Base-by-base conservation (phyloP, 1,140 invertebrate species). In the Leptopilina boulardi region DNA sequence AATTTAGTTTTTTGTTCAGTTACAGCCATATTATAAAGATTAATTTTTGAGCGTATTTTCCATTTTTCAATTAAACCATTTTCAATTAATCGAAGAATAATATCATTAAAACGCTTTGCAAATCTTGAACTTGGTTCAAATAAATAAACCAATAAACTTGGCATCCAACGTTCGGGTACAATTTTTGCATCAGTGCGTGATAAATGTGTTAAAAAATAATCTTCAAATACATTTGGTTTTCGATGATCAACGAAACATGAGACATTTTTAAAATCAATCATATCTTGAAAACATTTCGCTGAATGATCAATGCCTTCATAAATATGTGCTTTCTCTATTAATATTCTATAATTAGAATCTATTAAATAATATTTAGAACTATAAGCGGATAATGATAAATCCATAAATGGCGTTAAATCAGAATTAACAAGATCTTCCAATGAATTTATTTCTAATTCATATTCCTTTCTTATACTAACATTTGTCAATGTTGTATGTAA, bases 61-160 rank as follows among this genome's bases (percentile, higher is more conserved):
- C 47, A 51, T 51, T 51, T 51, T n/a, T 51, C 15, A n/a, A 51
- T 51, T 51, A 51, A 51, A 18, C 47, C 47, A 18, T 51, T 51
- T 51, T 51, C 47, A 8, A n/a, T 5, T 51, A 51, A 51, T 51
- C 4, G 0, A 6, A 51, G 15, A 51, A 51, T 18, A 18, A 51
- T n/a, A 18, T 51, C n/a, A 15, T 51, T 51, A 15, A 51, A 51
- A 18, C 47, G 47, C 6, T 51, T 51, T 1, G 6, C 15, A 18
- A 18, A 51, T 18, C 5, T n/a, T 51, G 47, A 51, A 18, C 47
- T 15, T 18, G 47, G 47, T n/a, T 51, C 47, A 4, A 51, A n/a
- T 15, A 51, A 2, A 8, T 34, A 66, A n/a, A 13, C 26, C 59
- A 26, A n/a, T 10, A 15, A 11, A 8, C 26, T 23, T 15, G 59